These are phyloP conservation scores for Drosophila yakuba DNA, from an alignment of 1,140 invertebrate genomes.

Conservation along the genomic window DNA sequence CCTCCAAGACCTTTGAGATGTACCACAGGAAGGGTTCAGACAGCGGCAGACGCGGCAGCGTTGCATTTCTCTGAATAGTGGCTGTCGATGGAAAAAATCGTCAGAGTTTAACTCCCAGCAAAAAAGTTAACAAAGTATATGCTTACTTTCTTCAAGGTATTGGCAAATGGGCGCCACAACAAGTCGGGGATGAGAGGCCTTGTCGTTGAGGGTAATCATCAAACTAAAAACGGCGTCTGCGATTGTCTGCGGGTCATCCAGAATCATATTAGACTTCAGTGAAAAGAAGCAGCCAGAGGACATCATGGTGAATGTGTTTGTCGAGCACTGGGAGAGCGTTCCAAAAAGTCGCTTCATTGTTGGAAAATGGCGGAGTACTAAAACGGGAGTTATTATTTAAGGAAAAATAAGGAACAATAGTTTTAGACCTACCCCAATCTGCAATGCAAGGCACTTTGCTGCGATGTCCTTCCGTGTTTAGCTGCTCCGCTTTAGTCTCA, in stretches of 20 bases:
- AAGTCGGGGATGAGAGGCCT: conserved; percentile 89
- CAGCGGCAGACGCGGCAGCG: conserved; percentile 86
- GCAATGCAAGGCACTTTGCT: conserved; percentile 88
- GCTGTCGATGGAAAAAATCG: conserved; percentile 51
- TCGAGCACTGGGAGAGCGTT: conserved; percentile 89
- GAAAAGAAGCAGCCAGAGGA: conserved; percentile 67
- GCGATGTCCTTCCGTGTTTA: conserved; percentile 85
- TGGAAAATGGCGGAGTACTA: conserved; percentile 90
- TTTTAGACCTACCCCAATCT: conserved; percentile 86
- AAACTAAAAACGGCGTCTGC: conserved; percentile 94
- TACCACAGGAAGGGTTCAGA: conserved; percentile 92
- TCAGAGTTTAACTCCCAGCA: background rate
- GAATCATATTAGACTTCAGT: conserved; percentile 84
- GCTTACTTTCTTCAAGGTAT: conserved; percentile 89
- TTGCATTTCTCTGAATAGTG: conserved; percentile 72
- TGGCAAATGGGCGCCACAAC: conserved; percentile 91
- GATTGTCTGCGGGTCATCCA: conserved; percentile 86
- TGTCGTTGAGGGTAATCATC: conserved; percentile 89
- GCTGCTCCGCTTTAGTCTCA: conserved; percentile 91
- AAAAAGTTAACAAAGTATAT: background rate
- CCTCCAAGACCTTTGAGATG: conserved; percentile 89
- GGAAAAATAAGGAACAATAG: conserved; percentile 26
- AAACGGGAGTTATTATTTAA: background rate
- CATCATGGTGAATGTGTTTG: conserved; percentile 88
- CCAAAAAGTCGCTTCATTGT: conserved; percentile 93